phyloP scores from a whole-genome alignment of 2,888 invertebrate species.

The Tridacna crocea region DNA sequence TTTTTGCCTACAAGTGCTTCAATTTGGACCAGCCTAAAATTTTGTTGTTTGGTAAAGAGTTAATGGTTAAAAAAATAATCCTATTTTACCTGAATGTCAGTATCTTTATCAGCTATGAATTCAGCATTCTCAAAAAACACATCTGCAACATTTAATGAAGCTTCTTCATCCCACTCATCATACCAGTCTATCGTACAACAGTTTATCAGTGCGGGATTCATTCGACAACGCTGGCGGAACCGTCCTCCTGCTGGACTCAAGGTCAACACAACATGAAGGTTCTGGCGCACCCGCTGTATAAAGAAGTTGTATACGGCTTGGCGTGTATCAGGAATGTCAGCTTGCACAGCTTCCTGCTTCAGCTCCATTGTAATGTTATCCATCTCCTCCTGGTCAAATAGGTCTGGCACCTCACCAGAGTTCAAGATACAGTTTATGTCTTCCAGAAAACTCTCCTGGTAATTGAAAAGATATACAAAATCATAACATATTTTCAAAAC shows the following conservation, averaged over 20 bases:
- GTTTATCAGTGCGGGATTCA: conserved; percentile 84
- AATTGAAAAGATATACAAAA: background rate
- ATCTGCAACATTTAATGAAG: conserved; percentile 83
- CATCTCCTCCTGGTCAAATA: conserved; percentile 84
- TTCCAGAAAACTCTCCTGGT: conserved; percentile 83
- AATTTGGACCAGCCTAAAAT: background rate
- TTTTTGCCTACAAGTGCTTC: too few species aligned
- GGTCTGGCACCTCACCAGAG: conserved; percentile 84
- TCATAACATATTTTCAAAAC: too few species aligned
- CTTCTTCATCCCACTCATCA: conserved; percentile 82
- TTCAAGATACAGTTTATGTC: conserved; percentile 84
- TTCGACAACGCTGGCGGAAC: conserved; percentile 83
- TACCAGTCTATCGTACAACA: conserved; percentile 85
- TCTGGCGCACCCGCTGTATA: conserved; percentile 80
- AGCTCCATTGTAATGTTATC: conserved; percentile 83
- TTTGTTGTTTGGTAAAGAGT: background rate
- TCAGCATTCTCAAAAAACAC: conserved; percentile 82
- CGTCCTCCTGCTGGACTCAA: conserved; percentile 82
- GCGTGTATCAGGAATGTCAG: conserved; percentile 82
- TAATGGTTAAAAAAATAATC: background rate
- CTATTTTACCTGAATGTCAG: conserved; percentile 73
- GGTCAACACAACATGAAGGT: conserved; percentile 83
- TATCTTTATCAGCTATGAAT: conserved; percentile 77
- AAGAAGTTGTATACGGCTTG: conserved; percentile 82
- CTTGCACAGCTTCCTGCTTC: conserved; percentile 80